Conservation (phyloP, 92 coral and sea anemone species). For the Pocillopora meandrina region DNA sequence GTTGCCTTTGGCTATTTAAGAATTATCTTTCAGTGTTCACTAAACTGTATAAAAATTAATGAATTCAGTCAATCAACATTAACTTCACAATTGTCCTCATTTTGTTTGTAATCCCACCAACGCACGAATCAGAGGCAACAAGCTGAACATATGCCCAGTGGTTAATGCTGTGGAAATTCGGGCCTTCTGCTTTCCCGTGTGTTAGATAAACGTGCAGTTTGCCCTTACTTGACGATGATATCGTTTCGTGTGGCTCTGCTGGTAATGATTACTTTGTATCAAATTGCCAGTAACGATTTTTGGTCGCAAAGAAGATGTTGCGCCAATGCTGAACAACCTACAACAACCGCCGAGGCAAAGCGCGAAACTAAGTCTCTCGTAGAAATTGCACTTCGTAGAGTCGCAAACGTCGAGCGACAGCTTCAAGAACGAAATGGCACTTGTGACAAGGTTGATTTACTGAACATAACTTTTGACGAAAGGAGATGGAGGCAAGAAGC, state of each 20-base stretch:
- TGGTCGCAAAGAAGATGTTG: not conserved
- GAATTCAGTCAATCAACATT: no score
- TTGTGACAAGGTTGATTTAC: conserved; percentile 26
- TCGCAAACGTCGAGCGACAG: conserved; percentile 27
- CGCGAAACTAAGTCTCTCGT: not conserved
- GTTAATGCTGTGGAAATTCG: no score
- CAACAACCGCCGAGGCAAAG: not conserved
- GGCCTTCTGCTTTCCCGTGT: not conserved
- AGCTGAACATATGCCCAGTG: no score
- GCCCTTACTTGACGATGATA: not conserved
- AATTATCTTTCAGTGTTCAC: no score
- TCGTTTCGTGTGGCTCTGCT: not conserved
- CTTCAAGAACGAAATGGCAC: conserved; percentile 22
- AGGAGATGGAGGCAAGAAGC: conserved; percentile 71
- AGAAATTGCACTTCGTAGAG: conserved; percentile 23
- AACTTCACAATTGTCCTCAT: no score
- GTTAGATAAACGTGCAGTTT: no score
- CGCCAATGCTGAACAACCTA: not conserved
- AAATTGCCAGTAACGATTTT: not conserved
- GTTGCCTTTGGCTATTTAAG: no score
- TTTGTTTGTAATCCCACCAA: no score
- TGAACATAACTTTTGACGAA: conserved; percentile 41
- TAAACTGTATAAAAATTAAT: no score
- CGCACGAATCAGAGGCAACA: no score
- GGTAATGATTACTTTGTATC: not conserved